Evolutionary conservation across 2,888 invertebrate genomes (phyloP), one percentile per base, ranked within the genome.

Genomic region (Xylota sylvarum): DNA sequence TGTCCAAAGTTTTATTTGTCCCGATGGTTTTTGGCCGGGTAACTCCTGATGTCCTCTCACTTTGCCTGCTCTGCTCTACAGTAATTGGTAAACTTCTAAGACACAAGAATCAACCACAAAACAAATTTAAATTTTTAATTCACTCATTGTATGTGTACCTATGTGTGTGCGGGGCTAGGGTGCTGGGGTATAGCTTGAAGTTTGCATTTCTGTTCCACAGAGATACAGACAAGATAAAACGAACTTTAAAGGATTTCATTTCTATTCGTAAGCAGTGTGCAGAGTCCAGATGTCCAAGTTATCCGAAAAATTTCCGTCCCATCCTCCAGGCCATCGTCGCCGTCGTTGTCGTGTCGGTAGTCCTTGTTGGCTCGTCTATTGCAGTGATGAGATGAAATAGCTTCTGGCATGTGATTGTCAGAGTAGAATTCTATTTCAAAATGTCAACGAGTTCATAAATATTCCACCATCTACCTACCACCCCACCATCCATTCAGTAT

Each of bases 391-490:
- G 67, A 73, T 78, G 69, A 86, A 82, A 82, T 78, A 77, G 86
- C 86, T 78, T 48, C 64, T 82, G 86, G 82, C 86, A 82, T 78
- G 30, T 77, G 82, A 82, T 73, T 78, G 78, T 78, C 72, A 69
- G 73, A 69, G 37, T 50, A 40, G 40, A 86, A 86, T 82, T 86
- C 82, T 70, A 86, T 86, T 86, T 86, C 77, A 50, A 78, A 86
- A 77, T 86, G 82, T 86, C 86, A 86, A 86, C 86, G 86, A 86
- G 78, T 82, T 82, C 86, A 86, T 86, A 86, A 86, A 86, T 86
- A 86, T 86, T 82, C 86, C 73, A 70, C 60, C 40, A 35, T 14
- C 48, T 37, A 40, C 17, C 52, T 19, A 5, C 17, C 56, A 23
- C 52, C 12, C 62, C 56, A 3, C 23, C n/a, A n/a, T n/a, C 32